Evolutionary conservation across 2,888 invertebrate species (phyloP).

Genomic region (Spilarctia lutea): DNA sequence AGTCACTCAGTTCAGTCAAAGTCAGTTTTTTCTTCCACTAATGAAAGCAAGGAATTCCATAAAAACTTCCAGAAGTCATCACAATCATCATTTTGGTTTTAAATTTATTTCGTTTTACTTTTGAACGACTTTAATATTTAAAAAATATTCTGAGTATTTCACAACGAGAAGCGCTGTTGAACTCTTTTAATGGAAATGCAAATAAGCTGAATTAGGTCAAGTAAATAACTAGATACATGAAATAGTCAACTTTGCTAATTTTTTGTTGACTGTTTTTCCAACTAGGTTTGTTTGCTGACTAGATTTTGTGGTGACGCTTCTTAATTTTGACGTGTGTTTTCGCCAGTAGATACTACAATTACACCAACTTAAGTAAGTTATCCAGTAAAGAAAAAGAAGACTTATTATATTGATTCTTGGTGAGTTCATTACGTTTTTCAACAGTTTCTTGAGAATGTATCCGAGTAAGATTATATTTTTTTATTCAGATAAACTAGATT

Average conservation of each 20-base stretch:
- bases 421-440: too few species aligned
- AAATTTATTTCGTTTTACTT: neutral
- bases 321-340: neutral
- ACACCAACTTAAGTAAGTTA: too few species aligned
- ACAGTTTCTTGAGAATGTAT: too few species aligned
- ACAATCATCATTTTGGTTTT: neutral
- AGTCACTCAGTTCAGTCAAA: too few species aligned
- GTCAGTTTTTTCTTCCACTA: too few species aligned
- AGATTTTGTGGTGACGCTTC: neutral
- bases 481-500: too few species aligned
- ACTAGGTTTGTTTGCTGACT: neutral
- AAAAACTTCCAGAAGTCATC: neutral
- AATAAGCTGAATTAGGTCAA: slow-evolving; percentile 57
- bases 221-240: slow-evolving; percentile 35
- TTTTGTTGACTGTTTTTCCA: slow-evolving; percentile 2
- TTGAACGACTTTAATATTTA: slow-evolving; percentile 19
- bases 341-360: neutral
- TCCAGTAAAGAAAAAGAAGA: too few species aligned
- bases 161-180: slow-evolving; percentile 19
- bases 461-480: too few species aligned
- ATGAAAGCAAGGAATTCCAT: neutral
- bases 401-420: too few species aligned
- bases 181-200: slow-evolving; percentile 55
- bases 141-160: slow-evolving; percentile 17
- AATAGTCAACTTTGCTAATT: slow-evolving; percentile 30